Evolutionary conservation across 2,888 invertebrate genomes (phyloP).

Genomic region (Tupiocoris notatus): DNA sequence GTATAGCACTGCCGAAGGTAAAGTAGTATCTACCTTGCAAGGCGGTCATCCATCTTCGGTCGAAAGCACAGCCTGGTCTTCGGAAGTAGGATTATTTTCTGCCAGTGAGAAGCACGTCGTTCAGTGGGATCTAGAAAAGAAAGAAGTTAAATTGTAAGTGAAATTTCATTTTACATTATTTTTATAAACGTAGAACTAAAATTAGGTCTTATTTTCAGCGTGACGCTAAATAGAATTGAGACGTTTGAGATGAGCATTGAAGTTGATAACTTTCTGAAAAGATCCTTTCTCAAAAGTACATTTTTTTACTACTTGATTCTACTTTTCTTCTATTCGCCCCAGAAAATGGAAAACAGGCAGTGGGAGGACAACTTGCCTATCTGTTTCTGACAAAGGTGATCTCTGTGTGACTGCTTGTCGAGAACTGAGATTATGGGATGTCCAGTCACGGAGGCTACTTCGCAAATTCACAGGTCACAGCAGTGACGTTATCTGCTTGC

Average conservation of each 20-base stretch:
- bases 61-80: slow-evolving; percentile 62
- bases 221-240: too few relatives aligned
- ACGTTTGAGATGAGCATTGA: too few relatives aligned
- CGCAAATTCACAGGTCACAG: slow-evolving; percentile 66
- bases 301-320: too few relatives aligned
- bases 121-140: slow-evolving; percentile 60
- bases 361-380: slow-evolving; percentile 53
- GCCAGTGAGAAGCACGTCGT: slow-evolving; percentile 59
- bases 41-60: slow-evolving; percentile 57
- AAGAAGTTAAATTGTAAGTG: slow-evolving; percentile 58
- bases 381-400: slow-evolving; percentile 53
- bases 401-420: slow-evolving; percentile 52
- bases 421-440: slow-evolving; percentile 65
- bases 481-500: slow-evolving; percentile 42
- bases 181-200: too few relatives aligned
- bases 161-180: too few relatives aligned
- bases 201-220: too few relatives aligned
- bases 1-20: slow-evolving; percentile 67
- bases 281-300: too few relatives aligned
- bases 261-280: too few relatives aligned
- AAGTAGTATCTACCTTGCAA: slow-evolving; percentile 61
- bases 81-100: slow-evolving; percentile 58
- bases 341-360: slow-evolving; percentile 69
- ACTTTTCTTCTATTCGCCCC: slow-evolving; percentile 50
- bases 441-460: slow-evolving; percentile 60